Base-by-base conservation (phyloP, 2,113 vertebrate species). In the Ceyx cyanopectus region DNA sequence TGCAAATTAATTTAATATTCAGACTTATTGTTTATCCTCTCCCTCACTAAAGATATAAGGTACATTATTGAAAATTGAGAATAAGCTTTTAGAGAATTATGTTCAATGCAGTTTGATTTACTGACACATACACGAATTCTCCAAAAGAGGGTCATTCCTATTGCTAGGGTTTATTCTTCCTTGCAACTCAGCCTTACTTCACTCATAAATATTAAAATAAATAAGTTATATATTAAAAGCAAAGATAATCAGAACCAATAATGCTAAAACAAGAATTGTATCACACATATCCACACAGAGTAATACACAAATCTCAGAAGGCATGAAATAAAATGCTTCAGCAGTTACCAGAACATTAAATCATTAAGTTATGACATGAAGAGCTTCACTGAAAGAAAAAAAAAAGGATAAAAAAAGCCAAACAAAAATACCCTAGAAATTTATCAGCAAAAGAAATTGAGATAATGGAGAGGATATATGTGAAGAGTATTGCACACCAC, bases 281-380 rank as follows among this genome's bases (percentile, higher is more conserved):
- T 62, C 46, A 58, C 14, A 30, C 14, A 10, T 45, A 14, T 19
- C 70, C 4, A 24, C 5, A 41, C 2, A 61, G 46, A 87, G 12
- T 56, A 80, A 69, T 9, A n/a, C 14, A 74, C 21, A 84, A 77
- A 90, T 62, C 14, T 74, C 30, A 54, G 14, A 91, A 65, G 24
- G 16, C 43, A 26, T 54, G 48, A 51, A 57, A 89, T 40, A 4
- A 80, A 24, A 29, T 76, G 14, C 17, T 84, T 68, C 46, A 66
- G 27, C 30, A 67, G 58, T 32, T 85, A 89, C 5, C 54, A 76
- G 21, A 18, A 34, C 32, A 75, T 34, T 63, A 88, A 92, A 83
- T 75, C 32, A 75, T 34, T 63, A 88, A 92, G 81, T 75, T 85
- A 93, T 45, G 7, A n/a, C 45, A 51, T 48, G 61, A 95, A 57